Base-by-base conservation (phyloP, 2,888 invertebrate genomes). In the Chloroclystis v-ata region DNA sequence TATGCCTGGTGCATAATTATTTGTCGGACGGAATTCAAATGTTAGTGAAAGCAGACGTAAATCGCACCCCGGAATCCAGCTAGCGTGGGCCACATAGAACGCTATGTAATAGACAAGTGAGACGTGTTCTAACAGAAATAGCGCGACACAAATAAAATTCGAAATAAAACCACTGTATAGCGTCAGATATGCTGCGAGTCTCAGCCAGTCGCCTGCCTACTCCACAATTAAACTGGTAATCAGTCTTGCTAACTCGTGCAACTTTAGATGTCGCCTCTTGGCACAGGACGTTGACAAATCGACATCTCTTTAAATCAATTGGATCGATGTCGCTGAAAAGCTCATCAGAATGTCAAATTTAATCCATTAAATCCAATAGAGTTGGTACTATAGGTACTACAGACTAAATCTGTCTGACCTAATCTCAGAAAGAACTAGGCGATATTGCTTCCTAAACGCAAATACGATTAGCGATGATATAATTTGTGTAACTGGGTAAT, bases 111-210 rank as follows among this genome's bases (percentile, higher is more conserved):
- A 77, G 78, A 82, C 81, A 82, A 83, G 82, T 83, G 81, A 78
- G 78, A 78, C 79, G 74, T 75, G 79, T 78, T 79, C 76, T 67
- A 75, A 82, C 85, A 63, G 65, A 87, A 86, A 87, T 86, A 87
- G 87, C 82, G 72, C 85, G 85, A 85, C 87, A 84, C 82, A 84
- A 86, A 87, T 87, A 86, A 86, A 87, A 83, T 82, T 75, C 69
- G 82, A 85, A 87, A 87, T 85, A 86, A 86, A 85, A 81, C 81
- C 67, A 77, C 74, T 78, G 76, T 74, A 82, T 79, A 75, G 77
- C 84, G 78, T 80, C 74, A 82, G 81, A 83, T 82, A 80, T 81
- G 75, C 70, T 56, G 69, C 72, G 71, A 79, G 80, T 76, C 69
- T 56, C 69, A 71, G 66, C 65, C 59, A 66, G 71, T 67, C 66